A percentile compares a stretch with the other conserved stretches of the same genome.
Evolutionary conservation across 2,797 vertebrate genomes (phyloP).

Genomic region (Tapera naevia): DNA sequence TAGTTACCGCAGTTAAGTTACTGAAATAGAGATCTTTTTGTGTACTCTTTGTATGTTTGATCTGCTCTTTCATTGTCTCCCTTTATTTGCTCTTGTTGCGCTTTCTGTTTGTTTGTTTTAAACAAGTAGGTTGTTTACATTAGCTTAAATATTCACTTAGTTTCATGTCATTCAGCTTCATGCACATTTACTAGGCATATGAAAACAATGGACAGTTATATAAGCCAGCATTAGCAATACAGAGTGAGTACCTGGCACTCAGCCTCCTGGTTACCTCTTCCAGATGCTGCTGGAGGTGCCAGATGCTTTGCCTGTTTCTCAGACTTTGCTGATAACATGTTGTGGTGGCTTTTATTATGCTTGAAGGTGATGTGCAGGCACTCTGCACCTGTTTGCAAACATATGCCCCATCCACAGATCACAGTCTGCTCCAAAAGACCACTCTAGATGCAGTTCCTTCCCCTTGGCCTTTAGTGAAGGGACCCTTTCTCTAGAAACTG

Average conservation of each 20-base stretch:
- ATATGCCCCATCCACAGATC: background rate
- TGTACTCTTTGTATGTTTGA: background rate
- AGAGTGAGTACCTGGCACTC: background rate
- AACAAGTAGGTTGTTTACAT: background rate
- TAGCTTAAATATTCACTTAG: background rate
- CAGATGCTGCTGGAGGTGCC: background rate
- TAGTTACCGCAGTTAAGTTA: constrained; percentile 19
- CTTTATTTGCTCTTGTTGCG: background rate
- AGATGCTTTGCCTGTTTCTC: background rate
- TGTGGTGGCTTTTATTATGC: background rate
- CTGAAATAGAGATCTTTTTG: background rate
- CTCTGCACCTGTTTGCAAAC: background rate
- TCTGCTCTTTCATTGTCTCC: background rate
- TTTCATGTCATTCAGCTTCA: background rate
- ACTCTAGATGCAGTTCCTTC: background rate
- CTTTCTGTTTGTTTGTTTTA: background rate
- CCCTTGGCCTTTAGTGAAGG: background rate
- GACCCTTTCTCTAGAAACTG: background rate
- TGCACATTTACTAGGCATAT: background rate
- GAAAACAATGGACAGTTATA: background rate
- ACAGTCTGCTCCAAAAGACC: background rate
- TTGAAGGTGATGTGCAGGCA: background rate
- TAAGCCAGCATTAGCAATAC: background rate
- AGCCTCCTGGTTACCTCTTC: background rate
- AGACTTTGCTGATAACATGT: background rate